Evolutionary conservation across 2,797 vertebrate genomes (phyloP), one percentile per base, ranked within the genome.

Genomic region (Meda fulgida): DNA sequence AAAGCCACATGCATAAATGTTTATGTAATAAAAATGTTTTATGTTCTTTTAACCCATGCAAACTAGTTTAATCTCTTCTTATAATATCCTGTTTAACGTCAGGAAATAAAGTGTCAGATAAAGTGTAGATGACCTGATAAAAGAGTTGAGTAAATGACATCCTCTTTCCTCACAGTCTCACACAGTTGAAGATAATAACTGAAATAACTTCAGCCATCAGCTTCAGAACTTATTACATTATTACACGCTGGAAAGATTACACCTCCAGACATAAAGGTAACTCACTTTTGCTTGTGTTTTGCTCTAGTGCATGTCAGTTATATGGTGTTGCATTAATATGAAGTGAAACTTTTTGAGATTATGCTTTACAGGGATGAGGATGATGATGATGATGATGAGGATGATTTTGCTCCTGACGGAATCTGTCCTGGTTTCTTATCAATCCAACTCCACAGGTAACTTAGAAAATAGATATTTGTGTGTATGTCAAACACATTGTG

Each of bases 361-460:
- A 72, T 46, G 53, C 26, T 48, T 21, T 46, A 65, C 55, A 73
- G 55, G 21, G 40, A 43, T 38, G 36, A 38, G 5, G 60, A 77
- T 40, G 23, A 58, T 36, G 51, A 67, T 5, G 43, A 86, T 70
- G 31, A 34, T 7, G 71, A 19, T 71, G 4, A 78, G 3, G 60
- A 55, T 40, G 0, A 18, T 85, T 71, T 80, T 60, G 29, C 75
- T 89, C 36, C 29, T 85, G 36, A 23, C 36, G 31, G 36, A 83
- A 58, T 31, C 51, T 34, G 31, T 75, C 23, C 67, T 65, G 43
- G 26, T 63, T 16, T 83, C 63, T 18, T 6, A 46, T 26, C 63
- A n/a, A 8, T 43, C 9, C 1, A 63, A 85, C 29, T 80, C 46
- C 18, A 66, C 83, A 72, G 76, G 88, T 89, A 40, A 65, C 72